Percentiles rank a stretch among this genome's conserved stretches.
These are phyloP conservation scores for Lucilia cuprina DNA, from an alignment of 1,140 invertebrate species.

Conservation along the genomic window DNA sequence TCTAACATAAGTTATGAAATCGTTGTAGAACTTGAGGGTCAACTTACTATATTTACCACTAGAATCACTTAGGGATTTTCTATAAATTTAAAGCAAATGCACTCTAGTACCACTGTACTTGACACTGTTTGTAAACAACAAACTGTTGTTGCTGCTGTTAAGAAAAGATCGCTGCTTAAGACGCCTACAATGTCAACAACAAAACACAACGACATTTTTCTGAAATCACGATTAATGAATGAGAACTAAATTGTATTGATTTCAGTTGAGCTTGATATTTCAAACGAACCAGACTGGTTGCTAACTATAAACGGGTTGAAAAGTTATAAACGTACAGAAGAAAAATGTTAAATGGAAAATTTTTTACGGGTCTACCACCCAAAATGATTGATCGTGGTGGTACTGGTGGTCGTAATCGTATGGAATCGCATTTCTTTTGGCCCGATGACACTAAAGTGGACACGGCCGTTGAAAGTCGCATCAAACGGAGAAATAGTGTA, in stretches of 20 bases:
- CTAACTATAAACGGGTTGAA: not conserved
- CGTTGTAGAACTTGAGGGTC: no score
- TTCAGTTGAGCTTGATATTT: conserved; percentile 36
- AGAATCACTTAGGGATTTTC: no score
- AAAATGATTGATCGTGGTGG: conserved; percentile 53
- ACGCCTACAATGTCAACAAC: conserved; percentile 28
- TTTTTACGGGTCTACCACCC: conserved; percentile 58
- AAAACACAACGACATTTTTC: conserved; percentile 26
- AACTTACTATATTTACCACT: no score
- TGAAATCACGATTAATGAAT: conserved; percentile 22
- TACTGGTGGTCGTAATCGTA: conserved; percentile 45
- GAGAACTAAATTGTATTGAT: conserved; percentile 13
- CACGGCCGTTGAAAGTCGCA: conserved; percentile 48
- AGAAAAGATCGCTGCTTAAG: conserved; percentile 1
- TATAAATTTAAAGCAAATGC: no score
- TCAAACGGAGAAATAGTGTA: conserved; percentile 50
- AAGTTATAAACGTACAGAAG: not conserved
- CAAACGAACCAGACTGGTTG: not conserved
- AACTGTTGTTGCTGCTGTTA: not conserved
- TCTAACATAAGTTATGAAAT: no score
- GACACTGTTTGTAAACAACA: not conserved
- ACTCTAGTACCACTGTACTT: not conserved
- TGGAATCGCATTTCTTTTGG: conserved; percentile 59
- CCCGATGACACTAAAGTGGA: conserved; percentile 53
- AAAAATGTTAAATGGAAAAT: conserved; percentile 57